phyloP scores from a whole-genome alignment of 1,140 invertebrate species.

The Eufriesea mexicana region DNA sequence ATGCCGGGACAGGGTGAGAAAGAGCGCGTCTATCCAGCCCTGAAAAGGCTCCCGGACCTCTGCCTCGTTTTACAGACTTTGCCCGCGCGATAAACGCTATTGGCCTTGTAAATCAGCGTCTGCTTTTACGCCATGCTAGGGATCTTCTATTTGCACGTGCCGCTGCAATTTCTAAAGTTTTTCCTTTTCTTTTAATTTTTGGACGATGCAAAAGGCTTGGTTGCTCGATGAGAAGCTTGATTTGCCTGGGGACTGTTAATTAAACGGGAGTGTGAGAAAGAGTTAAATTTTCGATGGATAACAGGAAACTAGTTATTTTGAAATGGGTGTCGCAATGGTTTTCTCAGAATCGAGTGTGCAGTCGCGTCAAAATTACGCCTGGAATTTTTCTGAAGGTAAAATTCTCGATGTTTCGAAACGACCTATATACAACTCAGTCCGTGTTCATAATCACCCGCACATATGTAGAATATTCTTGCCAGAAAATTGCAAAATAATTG shows the following conservation, averaged over 20 bases:
- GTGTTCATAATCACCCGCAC: too few species aligned
- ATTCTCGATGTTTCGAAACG: too few species aligned
- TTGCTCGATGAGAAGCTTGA: not conserved
- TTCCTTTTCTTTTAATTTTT: not conserved
- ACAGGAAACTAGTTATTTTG: too few species aligned
- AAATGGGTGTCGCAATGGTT: too few species aligned
- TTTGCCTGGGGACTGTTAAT: too few species aligned
- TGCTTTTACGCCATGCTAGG: not conserved
- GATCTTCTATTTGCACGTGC: constrained; percentile 1
- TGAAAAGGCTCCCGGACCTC: constrained; percentile 11
- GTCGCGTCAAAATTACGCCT: too few species aligned
- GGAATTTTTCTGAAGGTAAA: too few species aligned
- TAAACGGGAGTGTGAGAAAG: too few species aligned
- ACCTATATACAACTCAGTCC: too few species aligned
- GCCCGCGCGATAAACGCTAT: not conserved
- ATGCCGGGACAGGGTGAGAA: not conserved
- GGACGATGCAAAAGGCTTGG: not conserved
- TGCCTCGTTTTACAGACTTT: constrained; percentile 1
- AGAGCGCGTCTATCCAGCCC: not conserved
- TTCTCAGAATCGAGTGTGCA: too few species aligned
- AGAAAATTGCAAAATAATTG: too few species aligned
- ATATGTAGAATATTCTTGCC: too few species aligned
- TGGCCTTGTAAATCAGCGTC: constrained; percentile 22
- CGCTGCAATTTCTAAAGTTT: constrained; percentile 1
- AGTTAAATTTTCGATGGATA: not conserved